Evolutionary conservation across 2,113 vertebrate genomes (phyloP).

Genomic region (Bufo bufo): DNA sequence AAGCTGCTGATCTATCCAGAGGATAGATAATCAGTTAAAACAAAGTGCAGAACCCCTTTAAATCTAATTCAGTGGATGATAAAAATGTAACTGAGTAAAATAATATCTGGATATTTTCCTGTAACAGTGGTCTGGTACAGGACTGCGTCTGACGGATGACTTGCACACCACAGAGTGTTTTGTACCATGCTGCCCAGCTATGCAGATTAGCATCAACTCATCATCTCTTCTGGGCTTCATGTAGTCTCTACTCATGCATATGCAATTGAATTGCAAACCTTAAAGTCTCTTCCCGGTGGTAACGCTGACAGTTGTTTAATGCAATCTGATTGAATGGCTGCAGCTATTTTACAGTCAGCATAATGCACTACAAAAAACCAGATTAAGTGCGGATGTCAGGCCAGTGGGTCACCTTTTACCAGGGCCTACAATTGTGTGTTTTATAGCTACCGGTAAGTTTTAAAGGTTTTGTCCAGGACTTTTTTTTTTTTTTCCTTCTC

Average conservation of each 20-base stretch:
- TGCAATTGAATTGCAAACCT: constrained; percentile 44
- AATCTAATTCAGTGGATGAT: no score
- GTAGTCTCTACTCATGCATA: constrained; percentile 49
- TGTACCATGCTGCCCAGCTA: constrained; percentile 25
- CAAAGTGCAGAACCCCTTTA: no score
- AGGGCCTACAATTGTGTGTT: background rate
- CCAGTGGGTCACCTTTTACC: background rate
- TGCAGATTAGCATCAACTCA: constrained; percentile 25
- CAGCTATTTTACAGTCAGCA: constrained; percentile 21
- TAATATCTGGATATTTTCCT: no score
- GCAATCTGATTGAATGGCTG: constrained; percentile 44
- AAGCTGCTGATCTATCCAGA: no score
- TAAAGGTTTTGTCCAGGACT: background rate
- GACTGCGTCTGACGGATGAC: no score
- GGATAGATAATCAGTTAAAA: no score
- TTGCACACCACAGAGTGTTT: background rate
- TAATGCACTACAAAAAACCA: background rate
- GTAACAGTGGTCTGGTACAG: no score
- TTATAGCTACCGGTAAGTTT: background rate
- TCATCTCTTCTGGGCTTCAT: constrained; percentile 26
- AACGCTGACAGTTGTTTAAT: constrained; percentile 23
- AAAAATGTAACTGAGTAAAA: no score
- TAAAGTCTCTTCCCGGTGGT: constrained; percentile 35
- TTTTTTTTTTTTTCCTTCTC: no score
- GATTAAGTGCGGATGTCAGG: background rate